Evolutionary conservation across 1,140 invertebrate genomes (phyloP), one percentile per base, ranked within the genome.

Genomic region (Drosophila pandora): DNA sequence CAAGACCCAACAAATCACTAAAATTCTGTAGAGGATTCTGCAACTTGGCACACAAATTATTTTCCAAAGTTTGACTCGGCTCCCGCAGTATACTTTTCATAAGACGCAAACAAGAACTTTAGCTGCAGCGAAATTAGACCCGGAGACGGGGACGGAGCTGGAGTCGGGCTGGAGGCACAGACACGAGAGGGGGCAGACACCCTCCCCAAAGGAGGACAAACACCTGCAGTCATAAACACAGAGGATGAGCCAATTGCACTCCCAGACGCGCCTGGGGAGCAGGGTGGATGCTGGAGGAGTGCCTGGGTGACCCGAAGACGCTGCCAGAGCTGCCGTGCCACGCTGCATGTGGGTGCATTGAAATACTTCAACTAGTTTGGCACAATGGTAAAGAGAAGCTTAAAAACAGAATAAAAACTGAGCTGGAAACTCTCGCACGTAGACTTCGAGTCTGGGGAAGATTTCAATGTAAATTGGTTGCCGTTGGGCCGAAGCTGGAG

Each of bases 71-170:
- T 84, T 73, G 67, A 68, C 56, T 62, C 50, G 52, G 12, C 58
- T 43, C 70, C 60, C 57, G 53, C 56, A 63, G 71, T 83, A 49
- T 73, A 23, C 17, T 72, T 82, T 84, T 73, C 60, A 76, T 73
- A 84, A 84, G 81, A 84, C 78, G 83, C 80, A 84, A 84, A 84
- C 80, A 84, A 79, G 63, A 84, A 84, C 80, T 84, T 79, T 84
- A 70, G 79, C 79, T 83, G 79, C 79, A 83, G 70, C 76, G 60
- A 79, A 83, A 83, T 83, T 83, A 83, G 79, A 83, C 57, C 64
- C 64, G 43, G 37, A 63, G 45, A 45, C 32, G 54, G 47, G 54
- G 34, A 17, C 39, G 56, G 13, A 32, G 52, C 13, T 13, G 39
- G 25, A 28, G 25, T 17, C 17, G 17, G 17, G 17, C 17, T 17